A percentile compares a stretch with the other conserved stretches of the same genome.
Evolutionary conservation across 2,113 vertebrate genomes (phyloP).

Genomic region (Myotis lucifugus): DNA sequence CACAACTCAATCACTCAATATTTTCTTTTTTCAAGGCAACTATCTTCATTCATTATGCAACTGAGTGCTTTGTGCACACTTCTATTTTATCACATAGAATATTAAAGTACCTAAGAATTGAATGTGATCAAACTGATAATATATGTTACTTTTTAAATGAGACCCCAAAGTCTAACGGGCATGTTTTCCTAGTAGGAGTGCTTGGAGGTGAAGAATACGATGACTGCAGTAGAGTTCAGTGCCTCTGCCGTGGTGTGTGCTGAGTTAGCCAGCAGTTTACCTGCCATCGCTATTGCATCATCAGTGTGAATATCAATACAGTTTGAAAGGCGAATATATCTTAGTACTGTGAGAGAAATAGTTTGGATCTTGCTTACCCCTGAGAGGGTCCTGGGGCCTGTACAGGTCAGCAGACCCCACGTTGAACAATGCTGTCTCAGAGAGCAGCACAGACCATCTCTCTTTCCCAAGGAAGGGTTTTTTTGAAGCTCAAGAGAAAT

Average conservation of each 20-base stretch:
- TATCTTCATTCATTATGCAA: not conserved
- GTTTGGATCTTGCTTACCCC: not conserved
- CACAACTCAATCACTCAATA: not conserved
- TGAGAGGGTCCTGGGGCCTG: not conserved
- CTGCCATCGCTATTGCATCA: not conserved
- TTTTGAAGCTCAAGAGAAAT: not conserved
- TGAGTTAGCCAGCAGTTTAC: not conserved
- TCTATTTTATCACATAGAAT: not conserved
- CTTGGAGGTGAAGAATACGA: not conserved
- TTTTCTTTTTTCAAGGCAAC: not conserved
- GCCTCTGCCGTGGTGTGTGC: not conserved
- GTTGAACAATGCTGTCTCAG: not conserved
- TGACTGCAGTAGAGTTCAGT: not conserved
- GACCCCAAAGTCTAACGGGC: not conserved
- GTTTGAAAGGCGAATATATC: not conserved
- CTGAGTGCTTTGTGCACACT: not conserved
- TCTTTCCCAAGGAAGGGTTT: not conserved
- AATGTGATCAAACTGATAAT: not conserved
- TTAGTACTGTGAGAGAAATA: not conserved
- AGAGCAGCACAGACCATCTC: not conserved
- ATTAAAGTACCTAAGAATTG: not conserved
- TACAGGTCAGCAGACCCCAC: not conserved
- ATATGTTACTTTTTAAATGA: not conserved
- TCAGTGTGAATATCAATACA: not conserved
- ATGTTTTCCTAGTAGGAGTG: not conserved